Conservation (phyloP, 2,888 invertebrate genomes). For the Tridacna crocea region DNA sequence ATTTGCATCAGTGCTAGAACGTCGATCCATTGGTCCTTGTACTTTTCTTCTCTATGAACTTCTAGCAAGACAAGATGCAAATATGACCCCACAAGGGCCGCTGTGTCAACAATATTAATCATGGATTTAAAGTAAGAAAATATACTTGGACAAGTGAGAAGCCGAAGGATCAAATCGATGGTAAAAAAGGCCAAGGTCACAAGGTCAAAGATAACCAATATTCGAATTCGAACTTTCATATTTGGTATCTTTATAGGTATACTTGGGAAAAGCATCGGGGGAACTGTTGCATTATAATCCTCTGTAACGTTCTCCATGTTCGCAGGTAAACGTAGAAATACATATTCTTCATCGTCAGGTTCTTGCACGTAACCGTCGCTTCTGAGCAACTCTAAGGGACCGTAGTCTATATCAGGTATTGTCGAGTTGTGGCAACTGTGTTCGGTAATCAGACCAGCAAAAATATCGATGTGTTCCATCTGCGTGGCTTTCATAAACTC, state of each 20-base stretch:
- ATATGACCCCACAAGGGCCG: conserved; percentile 43
- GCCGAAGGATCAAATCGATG: conserved; percentile 34
- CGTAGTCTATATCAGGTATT: not conserved
- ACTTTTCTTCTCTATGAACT: conserved; percentile 28
- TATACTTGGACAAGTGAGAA: conserved; percentile 44
- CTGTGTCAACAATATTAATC: conserved; percentile 48
- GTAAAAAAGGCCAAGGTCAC: conserved; percentile 46
- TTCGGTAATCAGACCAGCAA: conserved; percentile 17
- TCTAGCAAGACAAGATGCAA: conserved; percentile 30
- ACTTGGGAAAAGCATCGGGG: too few species aligned
- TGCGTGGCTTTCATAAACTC: conserved; percentile 45
- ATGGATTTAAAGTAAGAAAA: conserved; percentile 43
- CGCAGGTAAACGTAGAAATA: not conserved
- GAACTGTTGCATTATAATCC: not conserved
- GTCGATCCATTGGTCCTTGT: conserved; percentile 43
- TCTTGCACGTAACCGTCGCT: not conserved
- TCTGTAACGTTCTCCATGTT: not conserved
- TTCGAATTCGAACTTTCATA: conserved; percentile 43
- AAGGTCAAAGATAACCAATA: conserved; percentile 35
- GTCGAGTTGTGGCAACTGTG: not conserved
- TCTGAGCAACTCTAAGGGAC: not conserved
- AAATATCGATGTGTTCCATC: conserved; percentile 38
- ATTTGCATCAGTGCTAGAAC: conserved; percentile 47
- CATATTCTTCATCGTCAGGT: not conserved
- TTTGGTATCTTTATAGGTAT: conserved; percentile 40